Conservation (phyloP, 2,888 invertebrate genomes). For the Napeogenes sylphis region DNA sequence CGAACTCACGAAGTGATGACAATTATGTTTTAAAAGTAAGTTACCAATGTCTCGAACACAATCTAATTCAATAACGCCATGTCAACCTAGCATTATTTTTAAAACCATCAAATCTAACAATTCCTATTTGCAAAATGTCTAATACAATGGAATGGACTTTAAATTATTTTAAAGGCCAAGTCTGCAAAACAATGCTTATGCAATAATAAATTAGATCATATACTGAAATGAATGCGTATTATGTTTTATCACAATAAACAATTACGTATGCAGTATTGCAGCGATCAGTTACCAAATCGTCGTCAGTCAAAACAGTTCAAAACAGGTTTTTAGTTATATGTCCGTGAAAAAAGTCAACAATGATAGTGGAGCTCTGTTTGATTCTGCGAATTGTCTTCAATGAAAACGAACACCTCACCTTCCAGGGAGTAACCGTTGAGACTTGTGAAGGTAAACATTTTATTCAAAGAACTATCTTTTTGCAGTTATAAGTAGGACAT, state of each 20-base stretch:
- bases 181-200: no score
- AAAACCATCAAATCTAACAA: no score
- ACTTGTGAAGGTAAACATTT: constrained; percentile 42
- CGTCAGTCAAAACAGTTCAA: neutral
- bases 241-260: neutral
- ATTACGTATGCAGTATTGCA: neutral
- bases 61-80: no score
- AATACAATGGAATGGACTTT: no score
- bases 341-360: constrained; percentile 18
- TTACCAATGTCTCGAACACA: no score
- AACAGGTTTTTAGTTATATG: constrained; percentile 2
- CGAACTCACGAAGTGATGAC: no score
- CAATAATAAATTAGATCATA: neutral
- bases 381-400: constrained; percentile 43
- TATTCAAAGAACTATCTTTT: constrained; percentile 30
- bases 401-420: constrained; percentile 35
- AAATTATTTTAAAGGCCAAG: no score
- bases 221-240: neutral
- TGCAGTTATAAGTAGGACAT: constrained; percentile 9
- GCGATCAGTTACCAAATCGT: neutral
- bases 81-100: no score
- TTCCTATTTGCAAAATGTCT: no score
- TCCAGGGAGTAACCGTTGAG: constrained; percentile 33
- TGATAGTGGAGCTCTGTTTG: constrained; percentile 41
- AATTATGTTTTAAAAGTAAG: no score